A percentile compares a stretch with the other conserved stretches of the same genome.
Conservation (phyloP, 2,797 vertebrate species). For the Lacerta agilis region DNA sequence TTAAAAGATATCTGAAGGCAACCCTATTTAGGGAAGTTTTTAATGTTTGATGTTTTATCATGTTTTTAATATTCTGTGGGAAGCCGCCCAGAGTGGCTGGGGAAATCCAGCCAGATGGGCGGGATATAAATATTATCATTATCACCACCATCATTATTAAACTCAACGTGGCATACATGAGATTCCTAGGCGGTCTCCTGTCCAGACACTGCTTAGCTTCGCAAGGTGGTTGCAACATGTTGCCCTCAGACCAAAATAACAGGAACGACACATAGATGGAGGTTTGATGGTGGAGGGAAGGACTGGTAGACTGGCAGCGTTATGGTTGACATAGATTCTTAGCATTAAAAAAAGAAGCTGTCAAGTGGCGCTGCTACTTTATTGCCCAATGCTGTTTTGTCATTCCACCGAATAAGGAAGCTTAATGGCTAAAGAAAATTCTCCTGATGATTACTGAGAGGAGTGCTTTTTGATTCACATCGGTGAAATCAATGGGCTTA, state of each 20-base stretch:
- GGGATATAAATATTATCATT: too few species aligned
- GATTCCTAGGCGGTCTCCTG: neutral
- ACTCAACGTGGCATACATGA: neutral
- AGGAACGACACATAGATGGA: neutral
- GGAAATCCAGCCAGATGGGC: too few species aligned
- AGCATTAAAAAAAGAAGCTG: neutral
- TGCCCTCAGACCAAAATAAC: neutral
- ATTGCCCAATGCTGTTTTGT: neutral
- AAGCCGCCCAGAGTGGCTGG: too few species aligned
- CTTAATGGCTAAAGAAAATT: neutral
- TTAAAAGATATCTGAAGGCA: too few species aligned
- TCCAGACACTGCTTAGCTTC: neutral
- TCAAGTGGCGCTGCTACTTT: neutral
- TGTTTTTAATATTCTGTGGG: too few species aligned
- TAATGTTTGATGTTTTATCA: too few species aligned
- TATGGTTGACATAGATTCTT: neutral
- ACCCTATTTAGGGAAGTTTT: too few species aligned
- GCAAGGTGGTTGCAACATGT: neutral
- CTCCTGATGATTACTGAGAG: neutral
- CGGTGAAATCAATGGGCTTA: constrained; percentile 7
- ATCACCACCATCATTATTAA: too few species aligned
- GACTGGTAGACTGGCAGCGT: neutral
- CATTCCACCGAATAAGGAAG: neutral
- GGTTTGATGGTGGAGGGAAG: neutral
- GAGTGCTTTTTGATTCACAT: neutral